Conservation (phyloP, 2,113 vertebrate species). For the Chrysochloris asiatica region DNA sequence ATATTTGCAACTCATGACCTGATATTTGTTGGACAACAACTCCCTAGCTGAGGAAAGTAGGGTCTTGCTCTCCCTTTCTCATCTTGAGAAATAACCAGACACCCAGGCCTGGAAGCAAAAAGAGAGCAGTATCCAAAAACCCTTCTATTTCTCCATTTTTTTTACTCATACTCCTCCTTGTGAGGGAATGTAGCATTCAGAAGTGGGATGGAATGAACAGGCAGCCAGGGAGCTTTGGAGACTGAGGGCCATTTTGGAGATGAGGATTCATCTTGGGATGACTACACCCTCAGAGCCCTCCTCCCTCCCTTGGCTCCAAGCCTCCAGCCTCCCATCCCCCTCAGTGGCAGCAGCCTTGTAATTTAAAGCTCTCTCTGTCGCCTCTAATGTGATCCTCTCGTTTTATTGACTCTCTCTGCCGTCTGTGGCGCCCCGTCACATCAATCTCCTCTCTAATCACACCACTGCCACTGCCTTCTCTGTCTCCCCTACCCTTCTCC, state of each 20-base stretch:
- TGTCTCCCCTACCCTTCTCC: conserved; percentile 64
- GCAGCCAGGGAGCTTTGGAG: neutral
- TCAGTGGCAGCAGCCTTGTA: conserved; percentile 78
- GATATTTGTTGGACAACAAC: neutral
- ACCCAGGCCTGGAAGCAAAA: neutral
- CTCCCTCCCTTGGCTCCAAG: conserved; percentile 63
- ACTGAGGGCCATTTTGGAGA: conserved; percentile 32
- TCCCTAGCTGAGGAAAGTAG: neutral
- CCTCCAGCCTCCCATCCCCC: conserved; percentile 73
- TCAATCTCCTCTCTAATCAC: conserved; percentile 83
- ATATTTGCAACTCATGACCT: neutral
- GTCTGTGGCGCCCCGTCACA: conserved; percentile 78
- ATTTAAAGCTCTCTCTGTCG: conserved; percentile 83
- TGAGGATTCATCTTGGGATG: conserved; percentile 34
- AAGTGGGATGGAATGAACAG: neutral
- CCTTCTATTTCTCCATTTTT: neutral
- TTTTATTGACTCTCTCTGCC: conserved; percentile 82
- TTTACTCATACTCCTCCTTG: too few relatives aligned
- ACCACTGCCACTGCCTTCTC: conserved; percentile 49
- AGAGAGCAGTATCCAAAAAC: neutral
- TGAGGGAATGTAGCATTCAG: neutral
- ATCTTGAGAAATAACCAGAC: neutral
- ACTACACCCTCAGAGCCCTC: conserved; percentile 56
- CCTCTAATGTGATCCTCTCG: conserved; percentile 82
- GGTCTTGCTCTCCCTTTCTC: neutral